Evolutionary conservation across 2,113 vertebrate genomes (phyloP), one percentile per base, ranked within the genome.

Genomic region (Tragelaphus imberbis): DNA sequence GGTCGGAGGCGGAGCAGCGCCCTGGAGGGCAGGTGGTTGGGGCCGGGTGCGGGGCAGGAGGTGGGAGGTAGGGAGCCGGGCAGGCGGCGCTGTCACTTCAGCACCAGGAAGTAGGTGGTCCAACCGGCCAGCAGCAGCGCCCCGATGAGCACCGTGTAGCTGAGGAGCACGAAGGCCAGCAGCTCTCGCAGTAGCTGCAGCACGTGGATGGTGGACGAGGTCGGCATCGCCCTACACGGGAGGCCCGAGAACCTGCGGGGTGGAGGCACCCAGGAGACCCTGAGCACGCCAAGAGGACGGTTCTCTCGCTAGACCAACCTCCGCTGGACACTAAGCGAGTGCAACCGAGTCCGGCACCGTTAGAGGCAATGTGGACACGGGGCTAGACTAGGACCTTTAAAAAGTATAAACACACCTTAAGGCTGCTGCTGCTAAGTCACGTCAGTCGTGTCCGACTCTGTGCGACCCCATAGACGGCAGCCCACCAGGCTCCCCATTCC

Each of bases 31-130:
- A 7, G 61, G 44, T 9, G 3, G 77, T 44, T 7, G 25, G 40
- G 12, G 15, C 19, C 49, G 16, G 21, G 47, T 7, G 8, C 27
- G 49, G 30, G 11, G 71, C 15, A 6, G 59, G 16, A 23, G 58
- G 91, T 13, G 7, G 36, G 44, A 8, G 25, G 44, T 79, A 33
- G 17, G 71, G n/a, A 19, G 27, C 11, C 23, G 5, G 53, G 79
- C 79, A 40, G 16, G 19, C 30, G 36, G 53, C 84, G 58, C 91
- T 84, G 95, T 99, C 98, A 99, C 98, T 99, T 99, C 27, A 99
- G 99, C 97, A 99, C 99, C 97, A 99, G 98, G 93, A 99, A 99
- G 71, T 99, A 99, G 1, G 99, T 99, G 13, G 99, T 99, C 99
- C 99, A 99, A 95, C 99, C 99, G 0, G 99, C 99, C 11, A 99